Evolutionary conservation across 2,888 invertebrate species (phyloP), one percentile per base, ranked within the genome.

Genomic region (Marasmarcha lunaedactyla): DNA sequence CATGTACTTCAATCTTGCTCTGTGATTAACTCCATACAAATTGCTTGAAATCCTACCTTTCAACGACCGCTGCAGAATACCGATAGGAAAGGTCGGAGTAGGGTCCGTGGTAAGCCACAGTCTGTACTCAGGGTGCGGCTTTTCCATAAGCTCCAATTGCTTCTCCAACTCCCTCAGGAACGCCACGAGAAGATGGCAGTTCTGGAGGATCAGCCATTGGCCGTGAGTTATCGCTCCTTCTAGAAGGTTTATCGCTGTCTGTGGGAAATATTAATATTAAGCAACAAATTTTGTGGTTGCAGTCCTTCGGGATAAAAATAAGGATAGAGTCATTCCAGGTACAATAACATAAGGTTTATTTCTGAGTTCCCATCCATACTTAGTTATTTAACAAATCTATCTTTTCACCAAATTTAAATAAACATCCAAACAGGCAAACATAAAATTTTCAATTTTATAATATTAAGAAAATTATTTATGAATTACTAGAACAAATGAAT

Each of bases 21-120:
- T n/a, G n/a, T n/a, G n/a, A n/a, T n/a, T n/a, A n/a, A n/a, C n/a
- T n/a, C n/a, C n/a, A n/a, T n/a, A n/a, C n/a, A n/a, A n/a, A n/a
- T n/a, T n/a, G n/a, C n/a, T n/a, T n/a, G n/a, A n/a, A n/a, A n/a
- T n/a, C n/a, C n/a, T n/a, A 89, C 90, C 92, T 87, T 94, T 94
- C 0, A 94, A 77, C 0, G 93, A 93, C 44, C 91, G 84, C 65
- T 95, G 95, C 37, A 97, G 70, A 46, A 97, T 90, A 15, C 95
- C 95, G 46, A 97, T 93, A 1, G 96, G 97, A 69, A 97, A 97
- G 1, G 87, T 87, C 0, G 90, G 89, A 0, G 91, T 92, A 0
- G 95, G 93, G 63, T 96, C 95, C 0, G 96, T 96, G 10, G 96
- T 97, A 37, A 97, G 83, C 97, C 97, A 97, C 1, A 97, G 84